Conservation (phyloP, 2,797 vertebrate species). For the Hephaestus fuliginosus region DNA sequence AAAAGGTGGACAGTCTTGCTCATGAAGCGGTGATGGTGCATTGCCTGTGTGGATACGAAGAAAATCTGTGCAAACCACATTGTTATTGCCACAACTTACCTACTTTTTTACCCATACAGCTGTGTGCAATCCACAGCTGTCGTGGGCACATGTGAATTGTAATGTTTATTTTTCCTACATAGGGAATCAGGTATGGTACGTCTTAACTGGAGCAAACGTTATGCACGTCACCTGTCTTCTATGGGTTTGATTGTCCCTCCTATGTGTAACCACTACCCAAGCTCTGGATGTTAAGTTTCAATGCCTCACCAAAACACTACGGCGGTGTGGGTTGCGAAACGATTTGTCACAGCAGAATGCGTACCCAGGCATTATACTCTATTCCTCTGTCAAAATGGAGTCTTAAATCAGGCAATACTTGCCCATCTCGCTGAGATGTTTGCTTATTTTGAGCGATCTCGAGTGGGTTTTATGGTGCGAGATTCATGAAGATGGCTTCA, state of each 20-base stretch:
- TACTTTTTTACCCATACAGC: conserved; percentile 52
- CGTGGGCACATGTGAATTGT: conserved; percentile 75
- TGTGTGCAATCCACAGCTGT: conserved; percentile 53
- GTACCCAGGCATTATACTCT: conserved; percentile 60
- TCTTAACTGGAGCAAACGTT: conserved; percentile 79
- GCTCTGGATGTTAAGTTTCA: conserved; percentile 57
- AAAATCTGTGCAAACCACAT: conserved; percentile 67
- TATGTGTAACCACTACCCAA: conserved; percentile 73
- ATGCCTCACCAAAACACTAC: conserved; percentile 48
- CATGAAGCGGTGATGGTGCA: conserved; percentile 58
- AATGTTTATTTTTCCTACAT: conserved; percentile 55
- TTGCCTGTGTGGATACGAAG: conserved; percentile 57
- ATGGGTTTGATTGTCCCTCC: conserved; percentile 68
- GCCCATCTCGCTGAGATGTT: conserved; percentile 50
- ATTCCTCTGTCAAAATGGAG: conserved; percentile 68
- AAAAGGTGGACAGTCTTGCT: conserved; percentile 52
- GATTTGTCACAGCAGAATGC: conserved; percentile 43
- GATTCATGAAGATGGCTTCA: conserved; percentile 81
- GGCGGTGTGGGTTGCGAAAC: conserved; percentile 18
- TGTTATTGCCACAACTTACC: conserved; percentile 58
- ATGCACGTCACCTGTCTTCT: conserved; percentile 77
- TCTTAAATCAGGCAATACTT: conserved; percentile 78
- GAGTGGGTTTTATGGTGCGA: conserved; percentile 66
- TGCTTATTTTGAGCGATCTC: conserved; percentile 48
- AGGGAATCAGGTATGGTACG: conserved; percentile 80